phyloP scores from a whole-genome alignment of 1,140 invertebrate species.

The Plutomurus gul region DNA sequence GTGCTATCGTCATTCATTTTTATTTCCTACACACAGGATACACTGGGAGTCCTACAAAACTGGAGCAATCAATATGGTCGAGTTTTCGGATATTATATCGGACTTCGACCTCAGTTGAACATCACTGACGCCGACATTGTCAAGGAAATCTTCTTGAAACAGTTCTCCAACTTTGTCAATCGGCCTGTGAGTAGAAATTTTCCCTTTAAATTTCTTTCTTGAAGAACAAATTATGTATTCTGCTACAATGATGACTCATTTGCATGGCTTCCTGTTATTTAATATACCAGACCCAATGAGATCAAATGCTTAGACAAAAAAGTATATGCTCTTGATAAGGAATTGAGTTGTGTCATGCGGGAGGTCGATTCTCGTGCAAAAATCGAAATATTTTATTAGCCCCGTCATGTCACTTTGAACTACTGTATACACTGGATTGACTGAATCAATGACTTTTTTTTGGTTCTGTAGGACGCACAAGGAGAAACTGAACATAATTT shows the following conservation, averaged over 20 bases:
- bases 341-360: too few relatives aligned
- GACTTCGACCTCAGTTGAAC: conserved; percentile 55
- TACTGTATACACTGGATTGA: neutral
- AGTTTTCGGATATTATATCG: conserved; percentile 55
- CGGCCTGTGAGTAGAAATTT: conserved; percentile 50
- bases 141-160: conserved; percentile 56
- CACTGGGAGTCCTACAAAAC: conserved; percentile 37
- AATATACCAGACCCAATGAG: too few relatives aligned
- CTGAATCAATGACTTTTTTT: neutral
- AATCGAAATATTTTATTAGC: too few relatives aligned
- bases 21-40: conserved; percentile 43
- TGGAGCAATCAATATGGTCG: conserved; percentile 45
- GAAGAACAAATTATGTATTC: too few relatives aligned
- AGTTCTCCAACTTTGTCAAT: conserved; percentile 57
- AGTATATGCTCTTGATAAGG: too few relatives aligned
- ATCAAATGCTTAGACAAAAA: too few relatives aligned
- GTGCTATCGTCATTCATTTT: neutral
- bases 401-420: too few relatives aligned
- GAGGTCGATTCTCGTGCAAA: too few relatives aligned
- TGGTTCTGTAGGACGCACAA: conserved; percentile 37
- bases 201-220: neutral
- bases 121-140: conserved; percentile 56
- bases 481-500: conserved; percentile 51
- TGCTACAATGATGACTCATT: too few relatives aligned
- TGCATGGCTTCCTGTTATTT: too few relatives aligned